phyloP scores from a whole-genome alignment of 2,888 invertebrate species.

The Temnothorax rugatulus region DNA sequence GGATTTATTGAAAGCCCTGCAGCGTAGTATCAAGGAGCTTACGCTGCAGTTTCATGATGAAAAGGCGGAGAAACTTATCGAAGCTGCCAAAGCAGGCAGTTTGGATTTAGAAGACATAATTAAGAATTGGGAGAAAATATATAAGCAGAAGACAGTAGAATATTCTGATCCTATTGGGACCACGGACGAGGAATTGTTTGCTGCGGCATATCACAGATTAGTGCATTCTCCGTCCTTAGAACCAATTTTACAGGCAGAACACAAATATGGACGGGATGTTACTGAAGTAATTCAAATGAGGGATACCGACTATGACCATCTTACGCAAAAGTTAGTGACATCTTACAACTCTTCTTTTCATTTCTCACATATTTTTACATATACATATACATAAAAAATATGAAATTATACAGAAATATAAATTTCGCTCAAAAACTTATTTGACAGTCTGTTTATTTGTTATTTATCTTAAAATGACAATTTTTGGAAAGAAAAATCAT shows the following conservation, averaged over 20 bases:
- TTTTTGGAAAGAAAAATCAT: neutral
- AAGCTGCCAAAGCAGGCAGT: conserved; percentile 89
- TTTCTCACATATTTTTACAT: neutral
- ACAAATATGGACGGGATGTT: conserved; percentile 94
- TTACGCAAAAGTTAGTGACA: conserved; percentile 89
- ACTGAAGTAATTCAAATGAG: conserved; percentile 91
- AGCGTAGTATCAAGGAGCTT: conserved; percentile 89
- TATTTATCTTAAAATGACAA: neutral
- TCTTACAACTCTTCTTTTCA: neutral
- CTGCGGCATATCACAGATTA: conserved; percentile 93
- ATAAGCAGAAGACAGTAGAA: conserved; percentile 93
- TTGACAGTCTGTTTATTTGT: neutral
- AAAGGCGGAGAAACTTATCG: conserved; percentile 89
- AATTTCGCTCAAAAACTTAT: neutral
- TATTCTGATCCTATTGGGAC: conserved; percentile 94
- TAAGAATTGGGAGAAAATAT: conserved; percentile 93
- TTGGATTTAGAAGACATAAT: conserved; percentile 92
- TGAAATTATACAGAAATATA: neutral
- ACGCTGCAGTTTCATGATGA: conserved; percentile 91
- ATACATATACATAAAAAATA: neutral
- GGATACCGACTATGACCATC: conserved; percentile 90
- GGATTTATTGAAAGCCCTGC: conserved; percentile 89
- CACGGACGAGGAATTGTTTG: conserved; percentile 95
- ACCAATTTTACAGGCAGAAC: conserved; percentile 95
- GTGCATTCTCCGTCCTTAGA: conserved; percentile 96